Evolutionary conservation across 2,797 vertebrate genomes (phyloP).

Genomic region (Cuculus canorus): DNA sequence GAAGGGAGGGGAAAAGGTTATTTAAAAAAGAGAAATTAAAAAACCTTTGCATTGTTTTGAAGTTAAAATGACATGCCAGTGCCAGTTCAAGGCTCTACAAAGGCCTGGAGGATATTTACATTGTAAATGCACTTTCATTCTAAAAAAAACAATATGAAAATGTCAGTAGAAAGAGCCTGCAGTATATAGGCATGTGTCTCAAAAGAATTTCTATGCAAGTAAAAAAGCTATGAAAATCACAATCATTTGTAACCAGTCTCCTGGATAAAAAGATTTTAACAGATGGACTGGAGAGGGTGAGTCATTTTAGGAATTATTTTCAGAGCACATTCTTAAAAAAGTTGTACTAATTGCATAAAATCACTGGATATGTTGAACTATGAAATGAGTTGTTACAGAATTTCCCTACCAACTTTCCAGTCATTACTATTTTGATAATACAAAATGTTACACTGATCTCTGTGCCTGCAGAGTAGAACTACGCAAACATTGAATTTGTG

Average conservation of each 20-base stretch:
- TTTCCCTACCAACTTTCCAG: not conserved
- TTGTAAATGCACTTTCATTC: not conserved
- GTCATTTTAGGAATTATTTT: slow-evolving; percentile 30
- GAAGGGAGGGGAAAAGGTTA: not conserved
- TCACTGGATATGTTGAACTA: not conserved
- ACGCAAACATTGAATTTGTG: not conserved
- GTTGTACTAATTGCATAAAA: not conserved
- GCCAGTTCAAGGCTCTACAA: not conserved
- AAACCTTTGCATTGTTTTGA: not conserved
- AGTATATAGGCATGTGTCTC: not conserved
- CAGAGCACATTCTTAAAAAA: not conserved
- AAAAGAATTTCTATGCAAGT: not conserved
- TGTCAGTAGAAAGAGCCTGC: not conserved
- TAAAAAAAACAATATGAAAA: not conserved
- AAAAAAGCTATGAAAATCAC: not conserved
- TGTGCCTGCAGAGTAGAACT: not conserved
- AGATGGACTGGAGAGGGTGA: not conserved
- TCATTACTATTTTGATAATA: not conserved
- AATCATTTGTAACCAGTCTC: not conserved
- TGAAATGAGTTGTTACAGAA: not conserved
- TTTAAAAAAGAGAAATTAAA: not conserved
- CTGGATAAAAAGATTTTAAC: not conserved
- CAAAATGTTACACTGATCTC: not conserved
- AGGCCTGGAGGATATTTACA: not conserved
- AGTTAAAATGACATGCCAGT: not conserved